Conservation (phyloP, 2,113 vertebrate species). For the Neopipo cinnamomea region DNA sequence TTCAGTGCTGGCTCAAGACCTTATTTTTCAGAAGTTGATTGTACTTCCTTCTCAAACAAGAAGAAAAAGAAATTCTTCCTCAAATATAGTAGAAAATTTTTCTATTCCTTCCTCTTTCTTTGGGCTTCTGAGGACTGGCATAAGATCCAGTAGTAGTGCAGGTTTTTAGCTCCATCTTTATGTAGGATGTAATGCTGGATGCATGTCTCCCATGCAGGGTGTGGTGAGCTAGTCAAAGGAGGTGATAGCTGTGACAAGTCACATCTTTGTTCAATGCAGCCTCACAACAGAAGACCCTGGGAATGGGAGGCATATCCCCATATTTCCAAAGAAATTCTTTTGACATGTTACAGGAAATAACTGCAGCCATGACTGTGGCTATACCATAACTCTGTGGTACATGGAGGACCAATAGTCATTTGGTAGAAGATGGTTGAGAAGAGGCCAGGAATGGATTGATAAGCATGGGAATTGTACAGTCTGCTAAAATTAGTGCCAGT, state of each 20-base stretch:
- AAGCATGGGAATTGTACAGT: neutral
- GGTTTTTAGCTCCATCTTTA: neutral
- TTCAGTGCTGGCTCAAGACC: neutral
- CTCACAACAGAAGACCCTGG: neutral
- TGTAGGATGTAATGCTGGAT: rapidly evolving
- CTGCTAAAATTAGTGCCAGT: neutral
- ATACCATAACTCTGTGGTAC: neutral
- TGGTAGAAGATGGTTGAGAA: neutral
- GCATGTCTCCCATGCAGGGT: neutral
- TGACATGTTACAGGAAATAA: neutral
- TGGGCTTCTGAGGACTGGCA: neutral
- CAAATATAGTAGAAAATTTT: neutral
- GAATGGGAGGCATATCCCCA: neutral
- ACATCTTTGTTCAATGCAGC: neutral
- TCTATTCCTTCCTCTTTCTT: neutral
- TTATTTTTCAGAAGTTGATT: neutral
- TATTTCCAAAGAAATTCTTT: neutral
- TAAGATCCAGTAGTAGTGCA: neutral
- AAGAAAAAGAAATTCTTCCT: neutral
- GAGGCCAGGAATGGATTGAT: neutral
- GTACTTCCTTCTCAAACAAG: neutral
- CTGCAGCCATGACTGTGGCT: neutral
- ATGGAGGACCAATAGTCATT: neutral
- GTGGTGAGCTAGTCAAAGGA: neutral
- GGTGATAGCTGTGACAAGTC: neutral